Conservation (phyloP, 2,888 invertebrate species). For the Loripinus fragilis region DNA sequence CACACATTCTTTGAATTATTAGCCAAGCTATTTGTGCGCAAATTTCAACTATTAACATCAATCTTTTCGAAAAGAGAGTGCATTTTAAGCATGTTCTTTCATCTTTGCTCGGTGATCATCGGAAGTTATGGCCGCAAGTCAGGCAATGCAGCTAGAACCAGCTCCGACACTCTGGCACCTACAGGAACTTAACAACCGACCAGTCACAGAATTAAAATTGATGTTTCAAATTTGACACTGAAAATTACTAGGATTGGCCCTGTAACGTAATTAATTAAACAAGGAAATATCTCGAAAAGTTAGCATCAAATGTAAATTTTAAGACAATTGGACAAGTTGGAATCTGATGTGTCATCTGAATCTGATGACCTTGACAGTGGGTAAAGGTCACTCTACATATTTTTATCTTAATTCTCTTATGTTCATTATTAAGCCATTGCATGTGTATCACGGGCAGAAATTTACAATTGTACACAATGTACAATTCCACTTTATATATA, state of each 20-base stretch:
- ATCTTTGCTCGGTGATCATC: conserved; percentile 30
- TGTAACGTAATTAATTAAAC: not conserved
- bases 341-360: too few relatives aligned
- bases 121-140: conserved; percentile 36
- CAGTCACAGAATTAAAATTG: not conserved
- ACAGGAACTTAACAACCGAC: conserved; percentile 10
- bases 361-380: too few relatives aligned
- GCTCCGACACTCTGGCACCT: not conserved
- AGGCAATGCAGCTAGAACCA: conserved; percentile 28
- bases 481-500: too few relatives aligned
- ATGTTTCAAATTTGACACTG: not conserved
- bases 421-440: too few relatives aligned
- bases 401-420: too few relatives aligned
- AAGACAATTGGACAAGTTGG: too few relatives aligned
- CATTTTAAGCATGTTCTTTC: conserved; percentile 38
- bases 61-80: conserved; percentile 36
- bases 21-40: conserved; percentile 26
- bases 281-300: too few relatives aligned
- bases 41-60: conserved; percentile 29
- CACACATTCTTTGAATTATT: conserved; percentile 28
- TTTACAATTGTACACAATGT: too few relatives aligned
- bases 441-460: too few relatives aligned
- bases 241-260: not conserved
- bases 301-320: too few relatives aligned
- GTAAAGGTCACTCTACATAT: too few relatives aligned